Base-by-base conservation (phyloP, 1,140 invertebrate species). In the Cephus cinctus region DNA sequence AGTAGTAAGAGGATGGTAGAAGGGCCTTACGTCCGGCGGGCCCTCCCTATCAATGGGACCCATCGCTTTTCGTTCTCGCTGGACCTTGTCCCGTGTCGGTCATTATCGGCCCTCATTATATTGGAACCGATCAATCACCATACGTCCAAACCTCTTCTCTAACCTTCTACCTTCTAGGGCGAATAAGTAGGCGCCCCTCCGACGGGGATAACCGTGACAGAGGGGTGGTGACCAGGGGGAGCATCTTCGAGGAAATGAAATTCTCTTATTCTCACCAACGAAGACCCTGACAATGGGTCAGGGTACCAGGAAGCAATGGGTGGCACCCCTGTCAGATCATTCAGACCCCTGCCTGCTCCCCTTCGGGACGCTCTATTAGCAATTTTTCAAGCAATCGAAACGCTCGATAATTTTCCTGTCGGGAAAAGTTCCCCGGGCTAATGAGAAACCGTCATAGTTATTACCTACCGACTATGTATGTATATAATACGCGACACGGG, bases 51-150 rank as follows among this genome's bases (percentile, higher is more conserved):
- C 62, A 53, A 55, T 21, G 38, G 48, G 50, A 61, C 60, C 63
- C 56, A 67, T 68, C 64, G 61, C 52, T 65, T 65, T 67, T 54
- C 56, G 59, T 67, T 67, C 25, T 31, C 53, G 49, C 59, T 59
- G 48, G 46, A 47, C 48, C 68, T 67, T 69, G 69, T 66, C 58
- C 60, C 57, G 58, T 63, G 66, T 67, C 63, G 69, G 70, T 74
- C 67, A 74, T 72, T 74, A 74, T 73, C 67, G 69, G 61, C 49
- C 60, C 69, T 73, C 70, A 71, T 73, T 74, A 74, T 73, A 74
- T 68, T 64, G 57, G 61, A 63, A 64, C 58, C 69, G 68, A 73
- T 74, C 69, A 71, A 74, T 73, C 70, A 73, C 66, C 49, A 40
- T 47, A 52, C 54, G 61, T 70, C 56, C 56, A 56, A 61, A 59